Evolutionary conservation across 2,113 vertebrate genomes (phyloP).

Genomic region (Anser brachyrhynchus): DNA sequence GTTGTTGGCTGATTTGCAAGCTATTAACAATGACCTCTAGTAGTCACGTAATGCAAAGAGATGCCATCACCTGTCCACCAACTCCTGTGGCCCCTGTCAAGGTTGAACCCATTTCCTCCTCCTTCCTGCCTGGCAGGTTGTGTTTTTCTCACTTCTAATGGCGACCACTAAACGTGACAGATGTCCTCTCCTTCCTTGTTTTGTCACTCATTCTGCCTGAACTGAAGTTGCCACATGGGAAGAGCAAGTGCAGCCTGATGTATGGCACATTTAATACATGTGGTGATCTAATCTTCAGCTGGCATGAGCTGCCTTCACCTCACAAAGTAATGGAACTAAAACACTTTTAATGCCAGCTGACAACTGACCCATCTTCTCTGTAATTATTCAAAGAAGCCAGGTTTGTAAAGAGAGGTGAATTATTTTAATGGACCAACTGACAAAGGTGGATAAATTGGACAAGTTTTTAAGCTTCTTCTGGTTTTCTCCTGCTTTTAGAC

Average conservation of each 20-base stretch:
- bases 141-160: not conserved
- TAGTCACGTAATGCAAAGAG: not conserved
- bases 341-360: not conserved
- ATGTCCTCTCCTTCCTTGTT: not conserved
- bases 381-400: not conserved
- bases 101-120: not conserved
- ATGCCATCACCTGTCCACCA: not conserved
- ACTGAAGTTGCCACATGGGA: not conserved
- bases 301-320: not conserved
- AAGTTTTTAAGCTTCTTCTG: not conserved
- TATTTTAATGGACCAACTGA: not conserved
- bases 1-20: not conserved
- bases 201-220: not conserved
- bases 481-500: not conserved
- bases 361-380: not conserved
- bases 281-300: not conserved
- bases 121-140: not conserved
- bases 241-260: not conserved
- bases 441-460: not conserved
- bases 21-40: slow-evolving; percentile 1
- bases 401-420: not conserved
- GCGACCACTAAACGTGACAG: fast-evolving
- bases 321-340: not conserved
- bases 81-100: not conserved
- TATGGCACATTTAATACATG: not conserved